Evolutionary conservation across 1,140 invertebrate genomes (phyloP).

Genomic region (Arion vulgaris): DNA sequence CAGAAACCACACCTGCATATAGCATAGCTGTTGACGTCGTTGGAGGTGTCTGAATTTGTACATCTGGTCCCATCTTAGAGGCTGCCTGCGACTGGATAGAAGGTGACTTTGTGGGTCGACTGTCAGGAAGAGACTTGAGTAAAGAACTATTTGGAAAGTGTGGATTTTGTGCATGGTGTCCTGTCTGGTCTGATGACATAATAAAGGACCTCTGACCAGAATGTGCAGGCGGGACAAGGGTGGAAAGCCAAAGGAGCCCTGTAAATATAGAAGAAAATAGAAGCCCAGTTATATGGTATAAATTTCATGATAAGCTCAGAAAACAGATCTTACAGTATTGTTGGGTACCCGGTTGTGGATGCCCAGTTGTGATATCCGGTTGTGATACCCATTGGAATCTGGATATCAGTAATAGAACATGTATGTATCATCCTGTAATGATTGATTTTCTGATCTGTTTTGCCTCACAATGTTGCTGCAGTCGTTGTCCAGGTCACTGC

Average conservation of each 20-base stretch:
- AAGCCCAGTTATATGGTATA: too few relatives aligned
- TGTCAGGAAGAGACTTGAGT: slow-evolving; percentile 8
- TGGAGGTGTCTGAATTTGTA: slow-evolving; percentile 44
- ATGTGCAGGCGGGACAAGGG: slow-evolving; percentile 24
- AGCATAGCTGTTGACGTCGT: slow-evolving; percentile 37
- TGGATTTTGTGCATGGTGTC: slow-evolving; percentile 5
- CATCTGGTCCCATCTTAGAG: slow-evolving; percentile 33
- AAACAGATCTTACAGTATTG: too few relatives aligned
- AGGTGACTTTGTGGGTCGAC: slow-evolving; percentile 6
- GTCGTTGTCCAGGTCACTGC: too few relatives aligned
- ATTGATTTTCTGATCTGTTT: too few relatives aligned
- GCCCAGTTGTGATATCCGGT: too few relatives aligned
- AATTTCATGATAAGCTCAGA: too few relatives aligned
- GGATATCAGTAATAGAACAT: too few relatives aligned
- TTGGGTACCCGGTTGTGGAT: too few relatives aligned
- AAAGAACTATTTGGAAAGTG: slow-evolving; percentile 20
- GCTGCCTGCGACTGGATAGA: slow-evolving; percentile 14
- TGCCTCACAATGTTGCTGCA: too few relatives aligned
- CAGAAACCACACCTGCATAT: slow-evolving; percentile 49
- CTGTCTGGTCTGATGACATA: neutral
- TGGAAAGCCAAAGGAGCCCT: slow-evolving; percentile 27
- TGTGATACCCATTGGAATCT: too few relatives aligned
- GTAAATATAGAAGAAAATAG: neutral
- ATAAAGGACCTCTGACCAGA: slow-evolving; percentile 21
- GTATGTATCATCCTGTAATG: too few relatives aligned